phyloP scores from a whole-genome alignment of 2,888 invertebrate species.

The Argynnis bischoffii region DNA sequence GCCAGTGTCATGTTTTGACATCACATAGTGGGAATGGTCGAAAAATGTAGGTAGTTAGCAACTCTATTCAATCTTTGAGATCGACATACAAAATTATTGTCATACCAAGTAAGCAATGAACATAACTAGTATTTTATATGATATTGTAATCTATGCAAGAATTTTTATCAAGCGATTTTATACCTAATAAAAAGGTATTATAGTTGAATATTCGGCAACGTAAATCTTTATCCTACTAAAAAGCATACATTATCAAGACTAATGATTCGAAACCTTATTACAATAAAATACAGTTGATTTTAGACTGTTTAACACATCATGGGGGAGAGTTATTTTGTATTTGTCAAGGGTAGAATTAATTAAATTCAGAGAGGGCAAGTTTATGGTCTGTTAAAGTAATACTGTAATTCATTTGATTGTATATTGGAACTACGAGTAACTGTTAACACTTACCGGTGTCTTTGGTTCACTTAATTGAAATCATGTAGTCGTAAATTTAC shows the following conservation, averaged over 20 bases:
- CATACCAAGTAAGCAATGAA: conserved; percentile 20
- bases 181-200: too few relatives aligned
- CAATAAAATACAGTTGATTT: neutral
- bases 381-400: conserved; percentile 41
- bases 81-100: neutral
- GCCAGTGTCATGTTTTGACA: too few relatives aligned
- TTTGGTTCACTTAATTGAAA: neutral
- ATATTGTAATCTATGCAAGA: neutral
- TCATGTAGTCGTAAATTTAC: too few relatives aligned
- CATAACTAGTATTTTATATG: conserved; percentile 13
- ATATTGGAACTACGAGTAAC: conserved; percentile 25
- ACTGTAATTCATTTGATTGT: conserved; percentile 35
- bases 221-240: neutral
- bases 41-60: too few relatives aligned
- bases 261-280: neutral
- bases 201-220: neutral
- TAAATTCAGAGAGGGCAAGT: conserved; percentile 40
- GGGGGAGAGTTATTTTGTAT: conserved; percentile 26
- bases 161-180: too few relatives aligned
- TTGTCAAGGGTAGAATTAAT: conserved; percentile 46
- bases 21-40: too few relatives aligned
- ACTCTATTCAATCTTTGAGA: too few relatives aligned
- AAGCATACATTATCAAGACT: neutral
- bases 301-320: neutral
- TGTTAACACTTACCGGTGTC: neutral